Percentiles rank a stretch among this genome's conserved stretches.
Evolutionary conservation across 35 echinoderm and acorn worm species (phyloP).

Genomic region (Diadema setosum): DNA sequence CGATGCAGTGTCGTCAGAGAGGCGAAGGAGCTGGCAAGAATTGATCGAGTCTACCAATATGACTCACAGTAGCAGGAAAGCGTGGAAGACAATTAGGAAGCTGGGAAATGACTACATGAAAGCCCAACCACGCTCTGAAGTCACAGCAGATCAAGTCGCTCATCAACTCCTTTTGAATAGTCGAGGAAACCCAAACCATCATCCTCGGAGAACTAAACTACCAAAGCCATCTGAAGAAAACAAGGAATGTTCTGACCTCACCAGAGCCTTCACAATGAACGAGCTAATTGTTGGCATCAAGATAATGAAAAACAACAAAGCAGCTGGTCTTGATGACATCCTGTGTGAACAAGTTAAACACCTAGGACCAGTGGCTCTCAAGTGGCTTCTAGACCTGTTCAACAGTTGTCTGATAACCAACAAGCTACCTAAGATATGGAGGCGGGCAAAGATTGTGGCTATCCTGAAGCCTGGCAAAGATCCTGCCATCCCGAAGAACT

Average conservation of each 20-base stretch:
- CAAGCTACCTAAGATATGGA: neutral
- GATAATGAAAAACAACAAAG: neutral
- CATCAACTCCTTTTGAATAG: neutral
- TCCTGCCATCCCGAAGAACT: no score
- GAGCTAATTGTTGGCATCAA: neutral
- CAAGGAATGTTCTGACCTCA: neutral
- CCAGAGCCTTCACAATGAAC: neutral
- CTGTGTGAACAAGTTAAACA: constrained; percentile 26
- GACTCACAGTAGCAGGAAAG: no score
- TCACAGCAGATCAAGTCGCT: constrained; percentile 14
- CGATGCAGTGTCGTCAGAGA: no score
- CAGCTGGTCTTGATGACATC: constrained; percentile 25
- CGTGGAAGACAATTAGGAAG: constrained; percentile 1
- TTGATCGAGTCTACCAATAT: no score
- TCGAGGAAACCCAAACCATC: no score
- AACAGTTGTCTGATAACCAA: neutral
- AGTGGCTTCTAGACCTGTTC: constrained; percentile 16
- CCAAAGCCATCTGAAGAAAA: no score
- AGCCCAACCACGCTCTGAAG: neutral
- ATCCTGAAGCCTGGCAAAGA: neutral
- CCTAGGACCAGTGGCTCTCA: neutral
- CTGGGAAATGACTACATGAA: constrained; percentile 3
- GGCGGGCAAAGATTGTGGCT: neutral
- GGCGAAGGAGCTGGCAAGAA: no score
- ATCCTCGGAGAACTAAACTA: no score